These are phyloP conservation scores for human DNA, from an alignment of 2,113 vertebrate species.

Conservation along the genomic window DNA sequence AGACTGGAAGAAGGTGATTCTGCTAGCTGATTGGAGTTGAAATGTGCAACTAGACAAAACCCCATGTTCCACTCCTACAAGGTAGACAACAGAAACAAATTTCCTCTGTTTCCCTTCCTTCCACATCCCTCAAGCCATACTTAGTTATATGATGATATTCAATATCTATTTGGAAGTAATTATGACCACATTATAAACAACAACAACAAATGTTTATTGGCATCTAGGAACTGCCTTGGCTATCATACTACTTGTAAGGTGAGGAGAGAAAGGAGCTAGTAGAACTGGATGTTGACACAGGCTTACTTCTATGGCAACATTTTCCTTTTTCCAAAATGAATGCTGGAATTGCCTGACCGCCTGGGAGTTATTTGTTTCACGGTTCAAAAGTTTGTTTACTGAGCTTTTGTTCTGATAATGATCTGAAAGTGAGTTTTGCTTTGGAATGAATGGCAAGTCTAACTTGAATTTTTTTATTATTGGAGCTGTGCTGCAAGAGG, in stretches of 20 bases:
- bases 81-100: not conserved
- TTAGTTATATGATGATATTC: not conserved
- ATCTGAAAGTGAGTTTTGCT: slow-evolving; percentile 69
- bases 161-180: not conserved
- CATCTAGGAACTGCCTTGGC: not conserved
- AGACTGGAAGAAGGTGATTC: not conserved
- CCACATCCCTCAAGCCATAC: not conserved
- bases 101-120: not conserved
- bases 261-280: not conserved
- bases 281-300: not conserved
- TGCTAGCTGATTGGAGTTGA: not conserved
- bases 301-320: not conserved
- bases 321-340: slow-evolving; percentile 24
- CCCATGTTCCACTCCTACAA: not conserved
- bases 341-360: not conserved
- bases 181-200: not conserved
- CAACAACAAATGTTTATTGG: too few species aligned
- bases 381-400: slow-evolving; percentile 71
- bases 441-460: slow-evolving; percentile 51
- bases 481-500: slow-evolving; percentile 12
- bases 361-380: slow-evolving; percentile 58
- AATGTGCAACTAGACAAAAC: not conserved
- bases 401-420: slow-evolving; percentile 62
- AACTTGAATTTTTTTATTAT: slow-evolving; percentile 53
- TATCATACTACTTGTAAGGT: not conserved